Evolutionary conservation across 2,113 vertebrate genomes (phyloP).

Genomic region (Suricata suricatta): DNA sequence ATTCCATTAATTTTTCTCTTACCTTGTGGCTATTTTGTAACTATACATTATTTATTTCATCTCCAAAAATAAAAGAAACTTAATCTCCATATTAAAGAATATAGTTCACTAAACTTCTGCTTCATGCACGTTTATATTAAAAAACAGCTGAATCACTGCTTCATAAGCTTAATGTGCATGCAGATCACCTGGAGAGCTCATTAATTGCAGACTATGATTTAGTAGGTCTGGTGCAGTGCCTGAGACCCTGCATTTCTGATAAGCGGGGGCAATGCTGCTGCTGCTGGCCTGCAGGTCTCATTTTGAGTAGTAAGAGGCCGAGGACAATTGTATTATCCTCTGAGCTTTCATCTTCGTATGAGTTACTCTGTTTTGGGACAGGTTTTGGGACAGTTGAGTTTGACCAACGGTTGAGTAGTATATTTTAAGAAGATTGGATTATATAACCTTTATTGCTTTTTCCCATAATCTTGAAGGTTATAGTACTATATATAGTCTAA

Average conservation of each 20-base stretch:
- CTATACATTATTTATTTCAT: background rate
- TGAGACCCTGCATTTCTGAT: background rate
- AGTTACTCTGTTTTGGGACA: background rate
- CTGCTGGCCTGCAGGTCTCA: background rate
- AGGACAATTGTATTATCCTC: background rate
- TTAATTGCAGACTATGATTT: background rate
- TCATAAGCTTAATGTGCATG: background rate
- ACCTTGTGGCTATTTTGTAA: background rate
- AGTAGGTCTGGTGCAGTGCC: background rate
- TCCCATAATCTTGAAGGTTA: background rate
- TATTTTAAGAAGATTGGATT: constrained; percentile 55
- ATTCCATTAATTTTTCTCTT: constrained; percentile 38
- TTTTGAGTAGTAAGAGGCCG: background rate
- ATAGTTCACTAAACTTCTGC: background rate
- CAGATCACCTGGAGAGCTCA: background rate
- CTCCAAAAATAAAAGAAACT: background rate
- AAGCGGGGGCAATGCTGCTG: background rate
- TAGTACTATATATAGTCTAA: constrained; percentile 22
- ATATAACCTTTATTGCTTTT: constrained; percentile 45
- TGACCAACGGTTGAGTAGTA: constrained; percentile 23
- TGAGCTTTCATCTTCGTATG: background rate
- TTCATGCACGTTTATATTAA: background rate
- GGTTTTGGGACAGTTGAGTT: background rate
- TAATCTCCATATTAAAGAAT: background rate
- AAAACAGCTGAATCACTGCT: background rate